phyloP scores from a whole-genome alignment of 2,797 vertebrate genomes.

The Phrynocephalus forsythii region DNA sequence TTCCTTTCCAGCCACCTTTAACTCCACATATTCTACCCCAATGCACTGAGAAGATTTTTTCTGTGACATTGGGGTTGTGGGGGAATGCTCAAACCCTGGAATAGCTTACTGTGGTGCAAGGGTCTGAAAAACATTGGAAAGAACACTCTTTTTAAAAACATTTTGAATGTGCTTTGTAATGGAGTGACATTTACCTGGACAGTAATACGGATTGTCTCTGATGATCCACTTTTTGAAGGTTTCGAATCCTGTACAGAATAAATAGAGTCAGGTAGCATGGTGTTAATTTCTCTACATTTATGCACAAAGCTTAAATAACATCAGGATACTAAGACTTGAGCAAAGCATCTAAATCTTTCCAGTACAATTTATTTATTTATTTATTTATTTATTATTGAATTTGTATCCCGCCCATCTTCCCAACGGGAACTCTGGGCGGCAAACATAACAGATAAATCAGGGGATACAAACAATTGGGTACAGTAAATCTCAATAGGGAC shows the following conservation, averaged over 20 bases:
- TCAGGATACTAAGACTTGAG: background rate
- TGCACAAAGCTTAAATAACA: background rate
- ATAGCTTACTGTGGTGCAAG: background rate
- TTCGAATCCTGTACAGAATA: background rate
- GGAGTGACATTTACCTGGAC: constrained; percentile 9
- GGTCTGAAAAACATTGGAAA: background rate
- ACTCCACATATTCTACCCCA: no score
- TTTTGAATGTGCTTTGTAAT: background rate
- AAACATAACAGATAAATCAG: no score
- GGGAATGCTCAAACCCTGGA: no score
- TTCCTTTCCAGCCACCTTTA: no score
- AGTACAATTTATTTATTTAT: no score
- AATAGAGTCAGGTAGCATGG: background rate
- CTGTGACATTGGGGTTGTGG: no score
- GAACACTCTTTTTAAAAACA: background rate
- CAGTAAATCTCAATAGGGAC: no score
- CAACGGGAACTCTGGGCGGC: no score
- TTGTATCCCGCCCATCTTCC: no score
- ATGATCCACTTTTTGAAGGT: background rate
- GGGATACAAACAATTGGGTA: no score
- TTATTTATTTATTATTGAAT: no score
- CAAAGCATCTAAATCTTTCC: background rate
- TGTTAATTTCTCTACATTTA: background rate
- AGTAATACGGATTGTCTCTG: constrained; percentile 12
- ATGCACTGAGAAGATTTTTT: no score